Base-by-base conservation (phyloP, 2,113 vertebrate species). In the Bambusicola thoracicus region DNA sequence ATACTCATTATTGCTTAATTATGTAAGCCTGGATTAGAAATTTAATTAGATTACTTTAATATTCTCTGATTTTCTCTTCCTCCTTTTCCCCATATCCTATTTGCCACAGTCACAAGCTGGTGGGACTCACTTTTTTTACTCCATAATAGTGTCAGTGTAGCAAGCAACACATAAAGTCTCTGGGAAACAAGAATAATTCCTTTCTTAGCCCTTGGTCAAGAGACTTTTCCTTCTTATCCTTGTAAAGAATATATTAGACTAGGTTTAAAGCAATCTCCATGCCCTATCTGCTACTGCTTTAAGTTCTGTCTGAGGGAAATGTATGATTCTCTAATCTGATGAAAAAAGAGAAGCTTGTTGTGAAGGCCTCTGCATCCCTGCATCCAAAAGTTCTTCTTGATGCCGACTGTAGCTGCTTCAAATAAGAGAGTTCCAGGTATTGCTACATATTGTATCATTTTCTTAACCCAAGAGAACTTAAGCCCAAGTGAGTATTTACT, bases 1-100 rank as follows among this genome's bases (percentile, higher is more conserved):
- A n/a, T 89, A 86, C 89, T 92, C 81, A 93, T 96, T 96, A 95
- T 93, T 93, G 93, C 73, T 95, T 96, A 96, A 96, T 95, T 94
- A 97, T 94, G 92, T 94, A 97, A 97, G 93, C 96, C 79, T 94
- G 95, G 91, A 97, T 96, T 94, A 96, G 90, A 96, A 94, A 96
- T 96, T 78, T 95, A 97, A 95, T 97, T 97, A 95, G 80, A 94
- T 78, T 30, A 94, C 61, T 94, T 89, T 59, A 96, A 40, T 72
- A 40, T 94, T 85, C 81, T 91, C 72, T 87, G 84, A 72, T 87
- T 94, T 48, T 73, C n/a, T 87, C 62, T 53, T 19, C 5, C 8
- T 85, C 90, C 88, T 70, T 89, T 92, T 9, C 5, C 6, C 21
- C 5, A 3, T 49, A 61, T 81, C 73, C 22, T 66, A 49, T 88